Evolutionary conservation across 2,113 vertebrate genomes (phyloP).

Genomic region (Microcebus lehilahytsara): DNA sequence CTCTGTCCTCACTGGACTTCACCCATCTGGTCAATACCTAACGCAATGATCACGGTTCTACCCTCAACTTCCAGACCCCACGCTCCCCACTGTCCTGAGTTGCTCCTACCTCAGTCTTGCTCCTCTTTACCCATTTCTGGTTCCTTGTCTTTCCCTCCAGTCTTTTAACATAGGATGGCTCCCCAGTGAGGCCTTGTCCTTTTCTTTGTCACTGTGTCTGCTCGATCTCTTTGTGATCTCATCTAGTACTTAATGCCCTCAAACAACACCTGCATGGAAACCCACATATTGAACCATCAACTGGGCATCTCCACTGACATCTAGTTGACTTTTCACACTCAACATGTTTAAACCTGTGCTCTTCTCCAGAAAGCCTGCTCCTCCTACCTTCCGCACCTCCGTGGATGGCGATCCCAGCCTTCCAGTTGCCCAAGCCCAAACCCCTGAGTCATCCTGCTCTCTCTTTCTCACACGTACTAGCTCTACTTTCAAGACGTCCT

Average conservation of each 20-base stretch:
- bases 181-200: background rate
- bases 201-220: background rate
- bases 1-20: background rate
- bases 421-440: no score
- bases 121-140: no score
- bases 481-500: background rate
- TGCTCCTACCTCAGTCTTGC: accelerated
- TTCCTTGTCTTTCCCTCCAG: background rate
- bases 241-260: background rate
- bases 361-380: background rate
- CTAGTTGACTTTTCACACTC: background rate
- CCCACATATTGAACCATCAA: background rate
- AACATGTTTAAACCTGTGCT: accelerated
- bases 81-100: accelerated
- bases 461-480: background rate
- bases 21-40: background rate
- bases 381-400: background rate
- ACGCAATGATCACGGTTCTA: background rate
- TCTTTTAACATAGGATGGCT: background rate
- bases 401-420: accelerated
- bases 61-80: background rate
- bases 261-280: background rate
- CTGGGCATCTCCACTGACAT: background rate
- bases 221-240: background rate
- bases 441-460: accelerated